Evolutionary conservation across 2,797 vertebrate genomes (phyloP), one percentile per base, ranked within the genome.

Genomic region (Cyprinodon diabolis): DNA sequence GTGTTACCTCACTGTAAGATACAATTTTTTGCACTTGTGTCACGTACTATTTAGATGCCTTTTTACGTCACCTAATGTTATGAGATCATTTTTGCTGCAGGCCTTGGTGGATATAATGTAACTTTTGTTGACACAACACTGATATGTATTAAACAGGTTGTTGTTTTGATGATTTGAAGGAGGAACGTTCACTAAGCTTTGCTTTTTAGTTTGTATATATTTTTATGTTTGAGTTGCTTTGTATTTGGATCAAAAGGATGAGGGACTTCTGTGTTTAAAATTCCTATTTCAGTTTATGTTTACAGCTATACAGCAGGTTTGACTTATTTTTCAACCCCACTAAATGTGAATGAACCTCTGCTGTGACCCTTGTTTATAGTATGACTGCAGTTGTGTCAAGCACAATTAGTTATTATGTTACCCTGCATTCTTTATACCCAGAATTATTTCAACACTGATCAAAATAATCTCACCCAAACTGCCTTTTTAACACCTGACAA

Each of bases 41-140:
- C 89, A 87, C 91, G 91, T 92, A 73, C 87, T 91, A 87, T 89
- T 89, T 88, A 90, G 86, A 92, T 91, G 91, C 88, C 90, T 93
- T 92, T 93, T 84, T 89, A 90, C 88, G 82, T 92, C 56, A 88
- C 86, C 92, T 87, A 76, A 86, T 71, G 79, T 89, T 87, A 89
- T 78, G 74, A 80, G 77, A 86, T 78, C 76, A 74, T 89, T 90
- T 91, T 75, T 87, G 85, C 86, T 40, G 76, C 67, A 43, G 86
- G 81, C 82, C 79, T 66, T 19, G 73, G 68, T 65, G 79, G 86
- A 82, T 79, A 60, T 83, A 79, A 71, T 70, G 77, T 86, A 57
- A 76, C 74, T 56, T 80, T 75, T 78, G 77, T 76, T 74, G 70
- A 69, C 25, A 58, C 7, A 62, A 80, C 57, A 21, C 79, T 57